Percentiles rank a stretch among this genome's conserved stretches.
Conservation (phyloP, 1,140 invertebrate genomes). For the Medauroidea extradentata region DNA sequence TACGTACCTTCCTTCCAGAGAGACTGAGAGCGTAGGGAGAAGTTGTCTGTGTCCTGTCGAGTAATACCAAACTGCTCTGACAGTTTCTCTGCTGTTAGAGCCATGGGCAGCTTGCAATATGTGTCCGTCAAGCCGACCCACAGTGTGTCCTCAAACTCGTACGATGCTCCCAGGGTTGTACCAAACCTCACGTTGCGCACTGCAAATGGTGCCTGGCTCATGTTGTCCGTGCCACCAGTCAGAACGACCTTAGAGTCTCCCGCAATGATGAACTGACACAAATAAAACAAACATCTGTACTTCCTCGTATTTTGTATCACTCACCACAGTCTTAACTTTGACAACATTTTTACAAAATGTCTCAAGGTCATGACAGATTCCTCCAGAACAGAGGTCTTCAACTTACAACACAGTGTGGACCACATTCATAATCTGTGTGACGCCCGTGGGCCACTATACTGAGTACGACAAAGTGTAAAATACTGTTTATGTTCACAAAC, state of each 20-base stretch:
- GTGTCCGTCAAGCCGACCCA: conserved; percentile 90
- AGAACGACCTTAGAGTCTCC: conserved; percentile 86
- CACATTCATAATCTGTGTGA: too few species aligned
- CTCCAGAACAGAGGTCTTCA: too few species aligned
- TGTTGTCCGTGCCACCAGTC: conserved; percentile 91
- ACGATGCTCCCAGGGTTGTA: conserved; percentile 70
- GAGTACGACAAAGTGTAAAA: too few species aligned
- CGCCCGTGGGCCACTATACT: too few species aligned
- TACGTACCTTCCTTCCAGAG: conserved; percentile 69
- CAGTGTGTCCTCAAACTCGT: conserved; percentile 84
- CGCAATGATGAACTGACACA: conserved; percentile 73
- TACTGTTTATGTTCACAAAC: too few species aligned
- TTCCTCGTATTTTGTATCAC: too few species aligned
- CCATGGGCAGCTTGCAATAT: conserved; percentile 92
- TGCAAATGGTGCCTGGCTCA: conserved; percentile 91
- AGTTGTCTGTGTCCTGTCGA: conserved; percentile 83
- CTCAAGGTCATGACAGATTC: too few species aligned
- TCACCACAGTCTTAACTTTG: too few species aligned
- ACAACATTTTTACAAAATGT: too few species aligned
- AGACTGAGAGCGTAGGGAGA: conserved; percentile 78
- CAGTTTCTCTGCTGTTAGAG: conserved; percentile 94
- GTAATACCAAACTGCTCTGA: conserved; percentile 86
- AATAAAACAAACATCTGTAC: too few species aligned
- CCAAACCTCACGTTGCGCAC: conserved; percentile 90
- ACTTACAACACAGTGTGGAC: too few species aligned